These are phyloP conservation scores for Enteromius trimaculatus DNA, from an alignment of 2,797 vertebrate genomes.

Conservation along the genomic window DNA sequence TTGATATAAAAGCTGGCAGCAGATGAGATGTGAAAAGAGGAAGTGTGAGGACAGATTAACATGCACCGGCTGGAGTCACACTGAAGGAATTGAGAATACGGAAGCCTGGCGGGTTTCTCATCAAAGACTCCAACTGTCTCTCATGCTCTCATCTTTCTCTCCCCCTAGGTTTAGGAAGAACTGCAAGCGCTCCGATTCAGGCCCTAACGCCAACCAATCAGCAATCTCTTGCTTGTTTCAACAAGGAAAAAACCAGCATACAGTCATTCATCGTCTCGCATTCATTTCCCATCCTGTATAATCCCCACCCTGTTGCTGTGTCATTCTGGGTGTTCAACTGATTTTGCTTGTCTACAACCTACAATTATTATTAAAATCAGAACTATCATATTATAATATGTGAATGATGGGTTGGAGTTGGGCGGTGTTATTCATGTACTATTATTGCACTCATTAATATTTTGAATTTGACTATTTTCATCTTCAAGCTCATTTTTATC, in stretches of 20 bases:
- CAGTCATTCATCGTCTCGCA: neutral
- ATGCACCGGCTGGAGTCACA: slow-evolving; percentile 46
- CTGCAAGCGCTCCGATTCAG: slow-evolving; percentile 21
- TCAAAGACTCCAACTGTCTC: slow-evolving; percentile 41
- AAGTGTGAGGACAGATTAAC: slow-evolving; percentile 55
- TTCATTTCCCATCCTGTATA: neutral
- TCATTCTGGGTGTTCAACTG: neutral
- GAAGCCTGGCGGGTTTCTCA: slow-evolving; percentile 50
- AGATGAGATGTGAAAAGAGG: slow-evolving; percentile 61
- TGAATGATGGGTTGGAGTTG: neutral
- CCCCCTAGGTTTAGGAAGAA: slow-evolving; percentile 4
- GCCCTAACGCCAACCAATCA: slow-evolving; percentile 35
- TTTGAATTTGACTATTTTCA: neutral
- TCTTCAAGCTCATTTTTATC: neutral
- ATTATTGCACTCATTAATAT: neutral
- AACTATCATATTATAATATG: neutral
- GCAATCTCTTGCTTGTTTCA: slow-evolving; percentile 12
- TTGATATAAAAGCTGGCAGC: slow-evolving; percentile 57
- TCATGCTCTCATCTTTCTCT: slow-evolving; percentile 21
- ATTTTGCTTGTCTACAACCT: neutral
- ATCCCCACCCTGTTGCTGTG: neutral
- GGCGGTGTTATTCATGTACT: neutral
- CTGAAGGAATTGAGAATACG: slow-evolving; percentile 47
- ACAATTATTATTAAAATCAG: neutral
- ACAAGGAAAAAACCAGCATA: neutral